These are phyloP conservation scores for Saccostrea cuccullata DNA, from an alignment of 1,140 invertebrate species.

Conservation along the genomic window DNA sequence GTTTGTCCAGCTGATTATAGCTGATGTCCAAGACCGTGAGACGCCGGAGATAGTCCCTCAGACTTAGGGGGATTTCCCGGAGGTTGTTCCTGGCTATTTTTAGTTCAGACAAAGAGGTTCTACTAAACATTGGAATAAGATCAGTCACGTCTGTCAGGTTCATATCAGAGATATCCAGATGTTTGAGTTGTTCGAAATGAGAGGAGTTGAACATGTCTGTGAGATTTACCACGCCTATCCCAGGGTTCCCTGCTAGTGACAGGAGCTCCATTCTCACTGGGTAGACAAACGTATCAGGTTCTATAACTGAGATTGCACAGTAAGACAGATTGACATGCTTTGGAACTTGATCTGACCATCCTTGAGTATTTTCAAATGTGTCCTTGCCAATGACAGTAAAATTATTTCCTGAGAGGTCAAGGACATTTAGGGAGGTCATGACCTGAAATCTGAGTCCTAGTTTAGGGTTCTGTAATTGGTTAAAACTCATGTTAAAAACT, in stretches of 20 bases:
- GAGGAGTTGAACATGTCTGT: constrained; percentile 58
- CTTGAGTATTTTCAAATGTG: constrained; percentile 63
- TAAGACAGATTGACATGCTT: constrained; percentile 65
- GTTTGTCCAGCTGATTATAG: constrained; percentile 57
- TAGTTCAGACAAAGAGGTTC: constrained; percentile 50
- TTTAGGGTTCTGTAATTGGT: constrained; percentile 59
- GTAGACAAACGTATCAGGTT: constrained; percentile 55
- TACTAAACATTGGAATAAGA: constrained; percentile 50
- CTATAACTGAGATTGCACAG: constrained; percentile 67
- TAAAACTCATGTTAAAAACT: constrained; percentile 69
- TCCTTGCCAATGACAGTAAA: constrained; percentile 56
- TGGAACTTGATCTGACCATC: constrained; percentile 61
- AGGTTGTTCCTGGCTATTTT: constrained; percentile 65
- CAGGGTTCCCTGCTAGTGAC: constrained; percentile 65
- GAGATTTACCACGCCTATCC: constrained; percentile 57
- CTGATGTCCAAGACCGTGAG: constrained; percentile 55
- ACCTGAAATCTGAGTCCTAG: constrained; percentile 68
- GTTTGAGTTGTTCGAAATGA: constrained; percentile 52
- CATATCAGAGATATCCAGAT: constrained; percentile 60
- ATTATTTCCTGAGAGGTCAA: constrained; percentile 69
- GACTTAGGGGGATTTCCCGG: constrained; percentile 30
- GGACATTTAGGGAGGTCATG: constrained; percentile 53
- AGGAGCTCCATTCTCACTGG: constrained; percentile 61
- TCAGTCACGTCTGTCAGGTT: constrained; percentile 56
- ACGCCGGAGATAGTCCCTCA: constrained; percentile 56